Conservation (phyloP, 1,140 invertebrate species). For the Micrasema longulum region DNA sequence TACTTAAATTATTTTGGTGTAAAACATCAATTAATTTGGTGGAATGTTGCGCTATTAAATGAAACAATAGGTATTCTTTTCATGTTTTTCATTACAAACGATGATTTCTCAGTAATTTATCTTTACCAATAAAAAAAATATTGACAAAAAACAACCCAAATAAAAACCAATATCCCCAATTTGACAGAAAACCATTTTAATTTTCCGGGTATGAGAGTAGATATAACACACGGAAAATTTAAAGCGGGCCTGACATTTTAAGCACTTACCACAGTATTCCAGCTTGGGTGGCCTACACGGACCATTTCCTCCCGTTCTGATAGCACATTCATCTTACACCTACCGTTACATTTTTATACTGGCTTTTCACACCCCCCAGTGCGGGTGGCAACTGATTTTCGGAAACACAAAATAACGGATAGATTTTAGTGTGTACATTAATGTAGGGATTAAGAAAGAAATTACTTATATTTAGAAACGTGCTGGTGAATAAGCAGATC, state of each 20-base stretch:
- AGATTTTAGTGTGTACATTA: too few species aligned
- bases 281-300: conserved; percentile 19
- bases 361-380: conserved; percentile 28
- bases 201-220: not conserved
- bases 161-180: not conserved
- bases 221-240: conserved; percentile 7
- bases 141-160: too few species aligned
- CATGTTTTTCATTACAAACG: too few species aligned
- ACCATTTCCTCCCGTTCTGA: conserved; percentile 38
- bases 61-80: too few species aligned
- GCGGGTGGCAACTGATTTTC: not conserved
- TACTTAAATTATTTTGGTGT: too few species aligned
- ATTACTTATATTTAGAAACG: too few species aligned
- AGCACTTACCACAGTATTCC: conserved; percentile 22
- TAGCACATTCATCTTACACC: conserved; percentile 44
- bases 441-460: too few species aligned
- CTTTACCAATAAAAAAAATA: too few species aligned
- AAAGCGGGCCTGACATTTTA: conserved; percentile 44
- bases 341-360: conserved; percentile 39
- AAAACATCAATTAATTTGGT: too few species aligned
- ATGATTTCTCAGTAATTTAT: too few species aligned
- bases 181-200: not conserved
- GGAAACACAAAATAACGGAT: not conserved
- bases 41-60: too few species aligned
- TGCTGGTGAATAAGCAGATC: too few species aligned